Base-by-base conservation (phyloP, 2,888 invertebrate species). In the Ectemnius lituratus region DNA sequence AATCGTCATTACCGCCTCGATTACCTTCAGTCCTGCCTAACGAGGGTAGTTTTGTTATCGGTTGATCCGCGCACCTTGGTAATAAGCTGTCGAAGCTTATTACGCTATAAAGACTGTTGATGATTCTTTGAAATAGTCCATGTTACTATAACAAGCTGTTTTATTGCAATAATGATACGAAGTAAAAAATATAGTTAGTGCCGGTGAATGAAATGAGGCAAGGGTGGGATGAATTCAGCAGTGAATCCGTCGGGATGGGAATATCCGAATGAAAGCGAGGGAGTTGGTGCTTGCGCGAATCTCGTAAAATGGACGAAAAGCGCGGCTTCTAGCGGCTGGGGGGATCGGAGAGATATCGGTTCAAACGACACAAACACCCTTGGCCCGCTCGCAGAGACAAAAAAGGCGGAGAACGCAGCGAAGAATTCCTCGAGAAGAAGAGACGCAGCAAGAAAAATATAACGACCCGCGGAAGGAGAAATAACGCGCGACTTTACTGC, bases 401-500 rank as follows among this genome's bases (percentile, higher is more conserved):
- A 86, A 86, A 86, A 14, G 52, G n/a, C 16, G n/a, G 16, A 6
- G 52, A n/a, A 16, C 16, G 52, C 80, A 68, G 75, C 61, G 70
- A 27, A 47, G 57, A 46, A 56, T 68, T 62, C 27, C 64, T 20
- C 68, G 23, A 70, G 80, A 82, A 72, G 37, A 37, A 37, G 37
- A 37, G 65, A 67, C 69, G 79, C 77, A 73, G 37, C 37, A 85
- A 85, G 86, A 86, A 88, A 88, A 87, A 86, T 88, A 87, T 88
- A 88, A 88, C 88, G 86, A 86, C 83, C 81, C 82, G 76, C 82
- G 85, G 84, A 85, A 88, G 84, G 84, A 85, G 85, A 82, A 86
- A 87, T 88, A 86, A 89, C 87, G 88, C 83, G 84, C 83, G 85
- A 86, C 87, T 89, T 90, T 90, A 89, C 85, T 87, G 78, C 86